phyloP scores from a whole-genome alignment of 2,113 vertebrate genomes.

The human (Homo sapiens) region GRCh38 chr4:30859001-30859500 shows the following conservation, averaged over 20 bases:
- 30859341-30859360: background rate
- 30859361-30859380: background rate
- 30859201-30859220: background rate
- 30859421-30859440: background rate
- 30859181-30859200: background rate
- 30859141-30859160: background rate
- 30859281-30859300: background rate
- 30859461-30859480: too few relatives aligned
- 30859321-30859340: background rate
- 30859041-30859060: background rate
- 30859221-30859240: background rate
- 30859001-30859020: background rate
- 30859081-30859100: background rate
- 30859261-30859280: background rate
- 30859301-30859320: background rate
- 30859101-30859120: background rate
- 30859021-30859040: background rate
- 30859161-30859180: background rate
- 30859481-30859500: too few relatives aligned
- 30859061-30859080: background rate
- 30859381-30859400: background rate
- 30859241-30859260: background rate
- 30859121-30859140: slow-evolving; percentile 5
- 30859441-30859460: too few relatives aligned
- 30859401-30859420: background rate